phyloP scores from a whole-genome alignment of 2,888 invertebrate genomes.

The Protophormia terraenovae region DNA sequence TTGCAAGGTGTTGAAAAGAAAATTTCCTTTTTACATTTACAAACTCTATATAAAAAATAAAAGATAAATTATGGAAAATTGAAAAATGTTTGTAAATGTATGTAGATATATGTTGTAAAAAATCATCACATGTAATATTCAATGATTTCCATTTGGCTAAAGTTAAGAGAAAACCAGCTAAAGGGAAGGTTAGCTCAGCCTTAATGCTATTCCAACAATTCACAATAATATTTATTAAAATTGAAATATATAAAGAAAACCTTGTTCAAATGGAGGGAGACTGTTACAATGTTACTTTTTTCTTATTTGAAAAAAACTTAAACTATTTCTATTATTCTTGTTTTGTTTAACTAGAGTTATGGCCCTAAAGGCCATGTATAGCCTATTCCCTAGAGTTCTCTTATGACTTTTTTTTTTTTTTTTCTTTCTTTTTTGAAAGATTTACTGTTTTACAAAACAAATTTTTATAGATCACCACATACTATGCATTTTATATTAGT shows the following conservation, averaged over 20 bases:
- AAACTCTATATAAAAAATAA: neutral
- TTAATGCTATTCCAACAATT: too few species aligned
- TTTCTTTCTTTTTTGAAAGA: constrained; percentile 35
- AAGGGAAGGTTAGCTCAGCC: neutral
- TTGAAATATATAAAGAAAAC: neutral
- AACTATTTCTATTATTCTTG: constrained; percentile 36
- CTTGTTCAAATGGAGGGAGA: neutral
- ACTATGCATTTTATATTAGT: neutral
- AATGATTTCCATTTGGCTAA: constrained; percentile 15
- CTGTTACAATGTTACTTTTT: neutral
- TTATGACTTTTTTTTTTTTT: constrained; percentile 24
- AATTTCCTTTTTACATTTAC: neutral
- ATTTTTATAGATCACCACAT: constrained; percentile 60
- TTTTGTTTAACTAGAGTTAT: constrained; percentile 38
- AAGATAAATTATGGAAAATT: constrained; percentile 52
- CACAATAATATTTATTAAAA: neutral
- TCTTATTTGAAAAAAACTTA: neutral
- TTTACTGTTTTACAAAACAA: constrained; percentile 56
- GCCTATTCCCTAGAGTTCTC: constrained; percentile 55
- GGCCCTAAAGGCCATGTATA: constrained; percentile 53
- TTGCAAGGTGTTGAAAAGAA: constrained; percentile 56
- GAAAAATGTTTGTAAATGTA: constrained; percentile 34
- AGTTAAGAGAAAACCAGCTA: neutral
- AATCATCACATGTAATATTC: constrained; percentile 43
- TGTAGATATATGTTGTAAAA: neutral